Percentiles rank a stretch among this genome's conserved stretches.
phyloP scores from a whole-genome alignment of 2,113 vertebrate genomes.

The Illadopsis cleaveri region DNA sequence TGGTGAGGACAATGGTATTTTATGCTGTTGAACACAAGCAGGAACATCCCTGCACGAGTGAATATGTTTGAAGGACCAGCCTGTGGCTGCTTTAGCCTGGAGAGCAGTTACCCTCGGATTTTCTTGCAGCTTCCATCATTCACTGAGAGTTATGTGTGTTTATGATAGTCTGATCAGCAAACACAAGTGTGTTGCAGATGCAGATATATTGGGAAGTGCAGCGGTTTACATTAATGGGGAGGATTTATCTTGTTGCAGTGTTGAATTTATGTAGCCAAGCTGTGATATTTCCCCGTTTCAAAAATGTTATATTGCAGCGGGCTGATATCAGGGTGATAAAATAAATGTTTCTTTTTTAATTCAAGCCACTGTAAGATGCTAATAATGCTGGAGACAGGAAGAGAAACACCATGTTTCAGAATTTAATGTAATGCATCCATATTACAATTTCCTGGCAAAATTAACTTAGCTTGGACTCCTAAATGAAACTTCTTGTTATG shows the following conservation, averaged over 20 bases:
- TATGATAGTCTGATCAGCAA: slow-evolving; percentile 24
- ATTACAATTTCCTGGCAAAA: slow-evolving; percentile 12
- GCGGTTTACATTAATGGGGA: slow-evolving; percentile 47
- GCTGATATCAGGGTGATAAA: slow-evolving; percentile 51
- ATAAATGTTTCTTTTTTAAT: slow-evolving; percentile 57
- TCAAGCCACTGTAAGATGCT: slow-evolving; percentile 30
- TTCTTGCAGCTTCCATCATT: slow-evolving; percentile 12
- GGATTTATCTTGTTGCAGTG: slow-evolving; percentile 55
- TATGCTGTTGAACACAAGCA: background rate
- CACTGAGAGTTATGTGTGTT: slow-evolving; percentile 55
- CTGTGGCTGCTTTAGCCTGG: slow-evolving; percentile 19
- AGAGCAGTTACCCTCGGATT: background rate
- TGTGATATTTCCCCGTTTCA: slow-evolving; percentile 48
- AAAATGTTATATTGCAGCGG: slow-evolving; percentile 37
- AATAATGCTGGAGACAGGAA: slow-evolving; percentile 25
- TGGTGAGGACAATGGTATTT: background rate
- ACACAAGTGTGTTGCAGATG: slow-evolving; percentile 22
- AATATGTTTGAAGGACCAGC: background rate
- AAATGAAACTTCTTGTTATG: slow-evolving; percentile 9
- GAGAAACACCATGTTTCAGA: background rate
- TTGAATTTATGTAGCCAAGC: slow-evolving; percentile 47
- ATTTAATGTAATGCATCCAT: background rate
- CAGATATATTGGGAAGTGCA: slow-evolving; percentile 44
- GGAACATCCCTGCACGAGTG: background rate
- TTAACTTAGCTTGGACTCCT: background rate